Percentiles rank a stretch among this genome's conserved stretches.
These are phyloP conservation scores for Stomorhina lunata DNA, from an alignment of 2,888 invertebrate genomes.

Conservation along the genomic window DNA sequence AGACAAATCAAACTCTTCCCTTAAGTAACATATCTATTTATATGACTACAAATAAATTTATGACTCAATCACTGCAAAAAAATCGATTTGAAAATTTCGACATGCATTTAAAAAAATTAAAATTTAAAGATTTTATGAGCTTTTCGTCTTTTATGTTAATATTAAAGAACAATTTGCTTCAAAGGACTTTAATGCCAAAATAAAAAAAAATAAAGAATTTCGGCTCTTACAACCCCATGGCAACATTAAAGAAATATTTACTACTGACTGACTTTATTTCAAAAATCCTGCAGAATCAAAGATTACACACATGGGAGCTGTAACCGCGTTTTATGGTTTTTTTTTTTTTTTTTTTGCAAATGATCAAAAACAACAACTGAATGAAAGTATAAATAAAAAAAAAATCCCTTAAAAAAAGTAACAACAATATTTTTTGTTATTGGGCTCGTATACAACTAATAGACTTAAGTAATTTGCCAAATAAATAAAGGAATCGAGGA, in stretches of 20 bases:
- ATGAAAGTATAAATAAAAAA: slow-evolving; percentile 10
- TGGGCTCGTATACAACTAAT: slow-evolving; percentile 52
- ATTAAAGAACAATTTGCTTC: slow-evolving; percentile 23
- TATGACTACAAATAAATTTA: too few relatives aligned
- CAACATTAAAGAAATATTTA: slow-evolving; percentile 13
- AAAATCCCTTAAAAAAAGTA: slow-evolving; percentile 50
- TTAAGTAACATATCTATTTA: too few relatives aligned
- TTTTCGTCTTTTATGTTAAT: not conserved
- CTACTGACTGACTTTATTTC: slow-evolving; percentile 28
- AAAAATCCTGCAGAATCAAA: slow-evolving; percentile 24
- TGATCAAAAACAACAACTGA: slow-evolving; percentile 46
- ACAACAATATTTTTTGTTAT: slow-evolving; percentile 33
- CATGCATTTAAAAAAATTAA: not conserved
- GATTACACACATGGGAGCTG: slow-evolving; percentile 80
- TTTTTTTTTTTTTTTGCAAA: slow-evolving; percentile 67
- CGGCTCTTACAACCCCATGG: slow-evolving; percentile 38
- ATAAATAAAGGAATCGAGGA: slow-evolving; percentile 14
- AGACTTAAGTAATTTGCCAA: slow-evolving; percentile 62
- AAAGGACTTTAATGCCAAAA: slow-evolving; percentile 27
- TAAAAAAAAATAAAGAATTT: not conserved
- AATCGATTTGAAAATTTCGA: slow-evolving; percentile 3
- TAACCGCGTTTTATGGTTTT: slow-evolving; percentile 79
- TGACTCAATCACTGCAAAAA: not conserved
- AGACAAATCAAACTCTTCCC: too few relatives aligned
- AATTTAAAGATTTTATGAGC: not conserved